Base-by-base conservation (phyloP, 2,888 invertebrate genomes). In the Acanthosepion pharaonis region DNA sequence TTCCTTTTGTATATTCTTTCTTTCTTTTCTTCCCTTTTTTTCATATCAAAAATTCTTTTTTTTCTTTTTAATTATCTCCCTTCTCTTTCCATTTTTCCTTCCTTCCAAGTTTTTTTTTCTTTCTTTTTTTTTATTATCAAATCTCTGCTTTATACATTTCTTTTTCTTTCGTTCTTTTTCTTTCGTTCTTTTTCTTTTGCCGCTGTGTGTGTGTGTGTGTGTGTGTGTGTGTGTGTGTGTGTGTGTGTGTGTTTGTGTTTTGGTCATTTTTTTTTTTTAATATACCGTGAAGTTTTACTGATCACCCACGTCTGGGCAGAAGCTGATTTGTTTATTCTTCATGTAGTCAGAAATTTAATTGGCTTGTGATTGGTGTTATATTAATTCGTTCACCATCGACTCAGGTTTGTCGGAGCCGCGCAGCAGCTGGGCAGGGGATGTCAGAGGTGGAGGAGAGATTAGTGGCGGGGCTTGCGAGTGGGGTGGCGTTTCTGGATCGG, bases 331-430 rank as follows among this genome's bases (percentile, higher is more conserved):
- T 78, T 78, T 78, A 78, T 78, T 78, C 78, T n/a, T 78, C 9
- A 78, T 78, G 78, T 78, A 78, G n/a, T 78, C 78, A 33, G 78
- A 78, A 78, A 78, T 78, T 78, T 78, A 78, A 78, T 78, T 78
- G 78, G 78, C 78, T 15, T 78, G 78, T 33, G 78, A 78, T 78
- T 33, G 78, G 78, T 78, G 78, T 78, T 78, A 78, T 78, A 78
- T 78, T 78, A 78, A 78, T n/a, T 78, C 78, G 78, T 78, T 78
- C 78, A 78, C 78, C 33, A n/a, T 15, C 78, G 78, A 78, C 11
- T 11, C 9, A 78, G 78, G n/a, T 11, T 78, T 78, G n/a, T 78
- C 78, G 78, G 78, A 78, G 78, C 78, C 78, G 78, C 78, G 33
- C n/a, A 78, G n/a, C n/a, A 78, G 78, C 33, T n/a, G n/a, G 78